Evolutionary conservation across 1,140 invertebrate species (phyloP).

Genomic region (Sarcophaga bullata): DNA sequence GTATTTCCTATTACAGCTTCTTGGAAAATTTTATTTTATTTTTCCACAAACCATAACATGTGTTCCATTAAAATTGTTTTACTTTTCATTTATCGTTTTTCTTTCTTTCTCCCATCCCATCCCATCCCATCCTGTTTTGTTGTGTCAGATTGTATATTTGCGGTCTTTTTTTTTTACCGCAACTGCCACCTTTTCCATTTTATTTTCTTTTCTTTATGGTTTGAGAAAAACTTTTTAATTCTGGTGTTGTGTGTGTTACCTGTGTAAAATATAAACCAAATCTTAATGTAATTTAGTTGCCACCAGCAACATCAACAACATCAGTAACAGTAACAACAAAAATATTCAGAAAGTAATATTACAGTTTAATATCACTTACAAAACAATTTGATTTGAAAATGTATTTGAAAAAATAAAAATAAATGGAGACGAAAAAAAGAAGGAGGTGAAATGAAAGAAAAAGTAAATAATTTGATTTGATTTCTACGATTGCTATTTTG

Average conservation of each 20-base stretch:
- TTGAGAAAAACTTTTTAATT: slow-evolving; percentile 10
- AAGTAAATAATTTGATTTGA: background rate
- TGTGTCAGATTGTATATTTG: background rate
- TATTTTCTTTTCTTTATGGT: background rate
- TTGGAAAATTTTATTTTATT: too few species aligned
- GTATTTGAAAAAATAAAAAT: background rate
- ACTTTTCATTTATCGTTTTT: background rate
- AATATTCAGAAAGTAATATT: background rate
- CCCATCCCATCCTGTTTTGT: background rate
- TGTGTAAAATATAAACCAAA: slow-evolving; percentile 5
- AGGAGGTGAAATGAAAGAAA: background rate
- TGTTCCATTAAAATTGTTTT: background rate
- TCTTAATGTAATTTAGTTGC: slow-evolving; percentile 26
- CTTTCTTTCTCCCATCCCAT: background rate
- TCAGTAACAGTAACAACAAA: too few species aligned
- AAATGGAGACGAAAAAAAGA: background rate
- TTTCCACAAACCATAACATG: background rate
- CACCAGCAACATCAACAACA: background rate
- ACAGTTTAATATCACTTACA: slow-evolving; percentile 9
- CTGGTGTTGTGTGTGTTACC: background rate
- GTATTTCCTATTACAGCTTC: too few species aligned
- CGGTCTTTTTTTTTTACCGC: background rate
- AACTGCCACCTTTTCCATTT: background rate
- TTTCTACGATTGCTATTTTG: background rate
- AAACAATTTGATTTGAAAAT: slow-evolving; percentile 15